Evolutionary conservation across 2,797 vertebrate genomes (phyloP).

Genomic region (Schizopygopsis pylzovi): DNA sequence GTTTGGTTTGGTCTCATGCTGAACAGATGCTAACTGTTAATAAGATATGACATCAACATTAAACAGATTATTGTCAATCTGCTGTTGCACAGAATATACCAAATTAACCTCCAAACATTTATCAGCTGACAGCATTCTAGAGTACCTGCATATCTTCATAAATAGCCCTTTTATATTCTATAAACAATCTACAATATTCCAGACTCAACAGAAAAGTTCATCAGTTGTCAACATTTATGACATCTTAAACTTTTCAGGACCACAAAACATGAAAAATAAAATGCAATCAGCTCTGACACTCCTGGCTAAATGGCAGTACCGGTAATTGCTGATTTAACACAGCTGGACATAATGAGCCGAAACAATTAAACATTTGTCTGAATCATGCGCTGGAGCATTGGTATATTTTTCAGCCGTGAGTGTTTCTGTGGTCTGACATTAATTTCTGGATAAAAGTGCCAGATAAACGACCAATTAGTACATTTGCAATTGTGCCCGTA

Average conservation of each 20-base stretch:
- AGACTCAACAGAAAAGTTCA: neutral
- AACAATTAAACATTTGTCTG: neutral
- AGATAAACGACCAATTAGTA: neutral
- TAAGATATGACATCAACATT: slow-evolving; percentile 2
- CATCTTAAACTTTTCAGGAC: neutral
- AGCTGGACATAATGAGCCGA: neutral
- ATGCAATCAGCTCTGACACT: neutral
- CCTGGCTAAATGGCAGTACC: neutral
- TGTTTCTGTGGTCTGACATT: neutral
- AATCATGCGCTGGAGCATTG: neutral
- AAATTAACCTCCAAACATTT: neutral
- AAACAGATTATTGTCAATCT: slow-evolving; percentile 9
- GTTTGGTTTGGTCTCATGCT: neutral
- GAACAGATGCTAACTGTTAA: neutral
- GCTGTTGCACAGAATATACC: neutral
- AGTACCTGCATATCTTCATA: neutral
- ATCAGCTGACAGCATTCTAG: neutral
- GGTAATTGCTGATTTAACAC: neutral
- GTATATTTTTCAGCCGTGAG: neutral
- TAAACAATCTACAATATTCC: neutral
- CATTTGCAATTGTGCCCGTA: neutral
- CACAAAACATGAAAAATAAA: neutral
- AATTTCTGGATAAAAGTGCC: neutral
- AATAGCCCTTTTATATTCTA: neutral
- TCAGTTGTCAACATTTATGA: neutral